Evolutionary conservation across 2,797 vertebrate species (phyloP).

Genomic region (Peromyscus nudipes): DNA sequence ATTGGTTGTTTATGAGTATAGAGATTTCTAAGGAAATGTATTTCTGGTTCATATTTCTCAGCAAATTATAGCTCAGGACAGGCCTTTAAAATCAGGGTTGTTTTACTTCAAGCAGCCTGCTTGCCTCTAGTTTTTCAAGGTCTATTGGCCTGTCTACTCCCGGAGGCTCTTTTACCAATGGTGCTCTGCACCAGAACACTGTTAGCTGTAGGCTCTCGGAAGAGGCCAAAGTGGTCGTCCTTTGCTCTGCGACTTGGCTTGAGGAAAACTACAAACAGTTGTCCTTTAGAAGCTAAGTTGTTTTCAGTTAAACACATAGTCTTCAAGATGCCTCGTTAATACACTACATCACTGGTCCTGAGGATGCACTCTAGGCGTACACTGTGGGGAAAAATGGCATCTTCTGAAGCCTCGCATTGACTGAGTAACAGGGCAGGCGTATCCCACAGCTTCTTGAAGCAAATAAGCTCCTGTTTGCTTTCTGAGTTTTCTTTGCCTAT

Average conservation of each 20-base stretch:
- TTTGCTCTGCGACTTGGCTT: constrained; percentile 84
- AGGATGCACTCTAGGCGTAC: constrained; percentile 71
- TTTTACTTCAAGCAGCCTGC: constrained; percentile 83
- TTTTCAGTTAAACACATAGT: neutral
- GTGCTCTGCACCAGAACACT: constrained; percentile 58
- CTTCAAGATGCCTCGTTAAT: neutral
- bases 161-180: constrained; percentile 64
- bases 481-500: neutral
- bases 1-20: constrained; percentile 78
- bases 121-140: constrained; percentile 81
- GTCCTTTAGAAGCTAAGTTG: constrained; percentile 30
- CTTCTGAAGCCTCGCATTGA: neutral
- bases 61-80: constrained; percentile 83
- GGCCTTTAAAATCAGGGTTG: constrained; percentile 83
- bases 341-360: constrained; percentile 59
- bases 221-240: constrained; percentile 82
- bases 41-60: constrained; percentile 82
- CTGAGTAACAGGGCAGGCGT: neutral
- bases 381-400: neutral
- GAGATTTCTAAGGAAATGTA: constrained; percentile 76
- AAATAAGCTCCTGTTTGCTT: neutral
- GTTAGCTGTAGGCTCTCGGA: constrained; percentile 73
- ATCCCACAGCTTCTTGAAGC: constrained; percentile 48
- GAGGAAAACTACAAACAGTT: constrained; percentile 83
- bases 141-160: constrained; percentile 65